These are phyloP conservation scores for Tetragonula clypearis DNA, from an alignment of 1,140 invertebrate genomes.

Conservation along the genomic window DNA sequence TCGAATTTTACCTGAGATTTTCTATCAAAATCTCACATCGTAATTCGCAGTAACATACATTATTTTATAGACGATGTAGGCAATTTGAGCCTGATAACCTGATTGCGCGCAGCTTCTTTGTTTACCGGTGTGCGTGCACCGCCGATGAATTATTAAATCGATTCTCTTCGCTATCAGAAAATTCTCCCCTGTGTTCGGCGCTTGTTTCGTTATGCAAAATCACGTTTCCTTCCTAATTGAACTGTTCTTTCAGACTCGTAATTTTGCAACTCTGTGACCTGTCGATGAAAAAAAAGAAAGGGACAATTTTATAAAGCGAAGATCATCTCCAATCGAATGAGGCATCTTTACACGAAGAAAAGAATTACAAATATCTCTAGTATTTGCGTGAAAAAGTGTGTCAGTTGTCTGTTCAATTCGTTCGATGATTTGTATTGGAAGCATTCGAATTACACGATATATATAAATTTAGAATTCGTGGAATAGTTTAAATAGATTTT, in stretches of 20 bases:
- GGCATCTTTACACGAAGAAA: neutral
- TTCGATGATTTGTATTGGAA: neutral
- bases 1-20: neutral
- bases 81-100: slow-evolving; percentile 5
- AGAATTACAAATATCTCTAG: neutral
- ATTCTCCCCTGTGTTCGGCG: neutral
- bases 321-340: neutral
- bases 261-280: neutral
- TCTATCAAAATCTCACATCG: neutral
- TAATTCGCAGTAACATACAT: neutral
- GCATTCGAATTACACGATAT: neutral
- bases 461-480: no score
- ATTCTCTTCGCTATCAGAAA: neutral
- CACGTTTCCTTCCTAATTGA: neutral
- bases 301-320: neutral
- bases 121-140: neutral
- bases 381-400: neutral
- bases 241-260: neutral
- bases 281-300: neutral
- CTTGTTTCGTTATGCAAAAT: slow-evolving; percentile 1
- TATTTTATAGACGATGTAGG: neutral
- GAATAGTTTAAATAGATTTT: no score
- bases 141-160: slow-evolving; percentile 2
- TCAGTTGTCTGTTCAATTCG: neutral
- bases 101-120: neutral